Conservation (phyloP, 2,113 vertebrate genomes). For the Meleagris gallopavo region DNA sequence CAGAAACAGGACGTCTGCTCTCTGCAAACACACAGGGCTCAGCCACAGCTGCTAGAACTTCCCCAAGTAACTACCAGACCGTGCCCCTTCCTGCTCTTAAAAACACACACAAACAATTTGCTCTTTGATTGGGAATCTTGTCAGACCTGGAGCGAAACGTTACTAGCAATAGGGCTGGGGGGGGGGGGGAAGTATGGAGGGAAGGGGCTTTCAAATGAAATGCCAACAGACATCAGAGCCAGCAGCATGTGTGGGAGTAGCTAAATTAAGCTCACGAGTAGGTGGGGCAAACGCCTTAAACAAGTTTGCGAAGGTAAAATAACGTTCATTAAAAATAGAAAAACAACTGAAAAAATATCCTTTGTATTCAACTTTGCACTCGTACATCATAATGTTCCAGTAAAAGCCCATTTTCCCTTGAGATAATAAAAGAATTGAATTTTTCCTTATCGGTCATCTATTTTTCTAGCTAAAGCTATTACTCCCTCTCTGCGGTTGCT, state of each 20-base stretch:
- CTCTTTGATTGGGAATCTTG: constrained; percentile 36
- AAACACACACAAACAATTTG: not conserved
- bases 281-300: constrained; percentile 68
- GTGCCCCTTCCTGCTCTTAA: not conserved
- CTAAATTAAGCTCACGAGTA: constrained; percentile 79
- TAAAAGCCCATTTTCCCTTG: constrained; percentile 98
- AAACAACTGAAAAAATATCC: constrained; percentile 81
- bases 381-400: constrained; percentile 97
- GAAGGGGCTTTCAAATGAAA: constrained; percentile 60
- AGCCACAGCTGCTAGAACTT: not conserved
- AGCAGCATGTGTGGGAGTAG: constrained; percentile 64
- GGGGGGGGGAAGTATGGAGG: rapidly evolving
- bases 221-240: constrained; percentile 70
- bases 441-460: constrained; percentile 99
- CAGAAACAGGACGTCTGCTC: not conserved
- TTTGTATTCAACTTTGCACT: constrained; percentile 89
- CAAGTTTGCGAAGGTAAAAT: constrained; percentile 79
- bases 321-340: constrained; percentile 84
- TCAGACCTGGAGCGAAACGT: constrained; percentile 64
- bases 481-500: constrained; percentile 98
- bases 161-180: constrained; percentile 51
- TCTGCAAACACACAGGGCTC: not conserved
- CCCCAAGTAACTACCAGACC: not conserved
- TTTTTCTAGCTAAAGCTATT: constrained; percentile 99
- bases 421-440: constrained; percentile 99